These are phyloP conservation scores for Drosophila ironensis DNA, from an alignment of 1,140 invertebrate species.

Conservation along the genomic window DNA sequence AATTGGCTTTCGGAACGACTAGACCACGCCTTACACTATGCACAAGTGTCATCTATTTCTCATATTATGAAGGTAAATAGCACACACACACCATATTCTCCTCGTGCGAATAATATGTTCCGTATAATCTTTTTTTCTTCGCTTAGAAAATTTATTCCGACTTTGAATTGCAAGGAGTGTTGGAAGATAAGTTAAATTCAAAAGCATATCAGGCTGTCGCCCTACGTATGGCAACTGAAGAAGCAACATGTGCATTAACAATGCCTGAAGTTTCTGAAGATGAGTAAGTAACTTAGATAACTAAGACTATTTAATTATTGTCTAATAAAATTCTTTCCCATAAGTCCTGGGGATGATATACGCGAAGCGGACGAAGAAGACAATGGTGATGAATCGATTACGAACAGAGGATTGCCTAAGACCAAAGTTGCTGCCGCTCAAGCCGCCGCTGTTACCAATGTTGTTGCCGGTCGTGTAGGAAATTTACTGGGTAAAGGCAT, in stretches of 20 bases:
- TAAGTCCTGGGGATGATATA: slow-evolving; percentile 83
- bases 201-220: slow-evolving; percentile 97
- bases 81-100: too few species aligned
- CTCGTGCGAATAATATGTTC: too few species aligned
- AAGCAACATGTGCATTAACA: slow-evolving; percentile 95
- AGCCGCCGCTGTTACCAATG: slow-evolving; percentile 85
- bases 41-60: slow-evolving; percentile 98
- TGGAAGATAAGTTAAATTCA: slow-evolving; percentile 98
- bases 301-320: not conserved
- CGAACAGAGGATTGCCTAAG: slow-evolving; percentile 75
- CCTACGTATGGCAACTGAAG: slow-evolving; percentile 97
- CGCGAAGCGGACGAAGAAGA: slow-evolving; percentile 84
- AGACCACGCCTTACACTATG: slow-evolving; percentile 96
- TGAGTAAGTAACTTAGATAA: slow-evolving; percentile 62
- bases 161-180: slow-evolving; percentile 99
- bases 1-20: slow-evolving; percentile 97
- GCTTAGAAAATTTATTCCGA: slow-evolving; percentile 99
- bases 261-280: slow-evolving; percentile 89
- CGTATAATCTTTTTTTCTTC: slow-evolving; percentile 19
- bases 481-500: slow-evolving; percentile 91
- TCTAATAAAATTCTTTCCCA: not conserved
- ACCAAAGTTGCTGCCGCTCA: slow-evolving; percentile 71
- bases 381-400: slow-evolving; percentile 86
- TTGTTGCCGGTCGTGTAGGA: slow-evolving; percentile 89
- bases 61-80: slow-evolving; percentile 94